phyloP scores from a whole-genome alignment of 1,140 invertebrate species.

The Apis florea region DNA sequence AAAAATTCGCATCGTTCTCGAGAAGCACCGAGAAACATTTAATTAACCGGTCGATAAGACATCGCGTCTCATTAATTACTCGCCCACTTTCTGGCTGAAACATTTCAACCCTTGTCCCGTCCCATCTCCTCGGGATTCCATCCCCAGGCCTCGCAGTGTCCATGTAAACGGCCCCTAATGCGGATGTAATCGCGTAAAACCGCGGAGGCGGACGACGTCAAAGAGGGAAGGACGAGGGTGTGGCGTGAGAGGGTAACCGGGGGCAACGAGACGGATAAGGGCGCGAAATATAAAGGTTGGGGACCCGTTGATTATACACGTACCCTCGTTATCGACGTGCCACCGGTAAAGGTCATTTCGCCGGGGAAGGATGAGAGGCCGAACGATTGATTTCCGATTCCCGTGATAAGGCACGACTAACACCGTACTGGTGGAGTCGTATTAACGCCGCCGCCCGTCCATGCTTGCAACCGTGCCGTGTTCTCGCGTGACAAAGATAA shows the following conservation, averaged over 20 bases:
- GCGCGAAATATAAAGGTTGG: conserved; percentile 27
- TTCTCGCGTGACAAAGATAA: conserved; percentile 36
- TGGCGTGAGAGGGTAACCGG: neutral
- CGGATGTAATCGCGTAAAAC: conserved; percentile 50
- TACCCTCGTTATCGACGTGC: conserved; percentile 19
- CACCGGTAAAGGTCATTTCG: conserved; percentile 17
- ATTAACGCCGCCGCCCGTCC: conserved; percentile 12
- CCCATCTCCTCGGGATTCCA: neutral
- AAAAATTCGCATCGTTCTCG: neutral
- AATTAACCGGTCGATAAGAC: conserved; percentile 59
- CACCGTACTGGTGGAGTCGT: neutral
- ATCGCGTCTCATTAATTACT: conserved; percentile 62
- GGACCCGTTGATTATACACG: conserved; percentile 11
- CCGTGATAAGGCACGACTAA: conserved; percentile 34
- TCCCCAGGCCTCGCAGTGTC: neutral
- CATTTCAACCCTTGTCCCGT: neutral
- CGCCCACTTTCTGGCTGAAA: conserved; percentile 26
- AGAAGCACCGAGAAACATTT: conserved; percentile 55
- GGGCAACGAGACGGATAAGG: conserved; percentile 27
- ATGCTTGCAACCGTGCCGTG: neutral
- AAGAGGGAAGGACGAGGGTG: conserved; percentile 14
- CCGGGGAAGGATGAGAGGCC: conserved; percentile 19
- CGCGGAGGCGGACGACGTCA: conserved; percentile 29
- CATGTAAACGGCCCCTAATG: conserved; percentile 38
- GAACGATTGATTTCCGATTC: conserved; percentile 45